Percentiles rank a stretch among this genome's conserved stretches.
These are phyloP conservation scores for Ammodytes dubius DNA, from an alignment of 2,113 vertebrate genomes.

Conservation along the genomic window DNA sequence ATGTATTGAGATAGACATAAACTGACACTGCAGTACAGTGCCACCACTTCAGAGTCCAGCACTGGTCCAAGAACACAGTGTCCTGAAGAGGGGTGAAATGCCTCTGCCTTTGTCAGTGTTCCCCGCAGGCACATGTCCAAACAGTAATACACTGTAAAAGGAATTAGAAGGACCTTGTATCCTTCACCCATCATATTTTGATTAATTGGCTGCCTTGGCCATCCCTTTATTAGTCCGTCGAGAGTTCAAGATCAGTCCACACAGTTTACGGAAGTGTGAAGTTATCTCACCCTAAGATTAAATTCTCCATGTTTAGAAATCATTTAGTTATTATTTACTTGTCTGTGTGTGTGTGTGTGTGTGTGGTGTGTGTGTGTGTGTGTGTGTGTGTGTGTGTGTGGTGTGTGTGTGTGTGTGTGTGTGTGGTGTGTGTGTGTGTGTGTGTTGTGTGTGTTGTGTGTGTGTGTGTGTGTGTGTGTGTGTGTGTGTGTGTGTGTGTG, in stretches of 20 bases:
- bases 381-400: too few relatives aligned
- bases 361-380: too few relatives aligned
- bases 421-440: too few relatives aligned
- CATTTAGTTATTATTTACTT: neutral
- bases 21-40: neutral
- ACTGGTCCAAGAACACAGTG: conserved; percentile 10
- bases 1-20: neutral
- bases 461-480: too few relatives aligned
- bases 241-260: conserved; percentile 32
- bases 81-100: conserved; percentile 20
- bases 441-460: too few relatives aligned
- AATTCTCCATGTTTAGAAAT: neutral
- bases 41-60: neutral
- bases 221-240: conserved; percentile 32
- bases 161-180: conserved; percentile 30
- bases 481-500: too few relatives aligned
- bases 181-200: conserved; percentile 43
- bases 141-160: conserved; percentile 28
- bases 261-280: neutral
- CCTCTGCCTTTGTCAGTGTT: neutral
- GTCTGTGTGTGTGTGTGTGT: too few relatives aligned
- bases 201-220: conserved; percentile 35
- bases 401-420: too few relatives aligned
- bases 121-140: conserved; percentile 23
- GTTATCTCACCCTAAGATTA: conserved; percentile 7